phyloP scores from a whole-genome alignment of 2,888 invertebrate genomes.

The Asteroscopus sphinx region DNA sequence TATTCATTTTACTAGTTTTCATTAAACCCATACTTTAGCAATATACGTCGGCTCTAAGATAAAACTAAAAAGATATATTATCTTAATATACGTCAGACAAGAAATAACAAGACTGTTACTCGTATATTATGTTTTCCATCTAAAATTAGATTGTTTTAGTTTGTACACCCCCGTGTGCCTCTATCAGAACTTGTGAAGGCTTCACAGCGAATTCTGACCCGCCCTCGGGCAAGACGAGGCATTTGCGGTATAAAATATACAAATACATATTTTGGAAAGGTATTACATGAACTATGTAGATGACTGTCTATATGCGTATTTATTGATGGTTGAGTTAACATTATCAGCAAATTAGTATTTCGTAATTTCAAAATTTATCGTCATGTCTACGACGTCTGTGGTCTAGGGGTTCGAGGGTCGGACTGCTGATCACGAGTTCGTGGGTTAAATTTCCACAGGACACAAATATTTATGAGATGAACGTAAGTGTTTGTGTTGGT shows the following conservation, averaged over 20 bases:
- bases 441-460: too few relatives aligned
- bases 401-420: too few relatives aligned
- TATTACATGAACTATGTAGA: slow-evolving; percentile 24
- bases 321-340: neutral
- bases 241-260: slow-evolving; percentile 39
- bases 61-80: slow-evolving; percentile 1
- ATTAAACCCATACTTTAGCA: too few relatives aligned
- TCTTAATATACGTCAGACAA: slow-evolving; percentile 13
- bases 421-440: too few relatives aligned
- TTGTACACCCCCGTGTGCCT: slow-evolving; percentile 16
- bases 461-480: too few relatives aligned
- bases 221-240: slow-evolving; percentile 37
- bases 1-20: too few relatives aligned
- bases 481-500: too few relatives aligned
- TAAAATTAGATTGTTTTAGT: slow-evolving; percentile 33
- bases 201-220: slow-evolving; percentile 38
- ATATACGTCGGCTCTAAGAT: too few relatives aligned
- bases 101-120: slow-evolving; percentile 25
- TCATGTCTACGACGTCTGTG: too few relatives aligned
- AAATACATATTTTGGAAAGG: slow-evolving; percentile 29
- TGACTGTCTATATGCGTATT: neutral
- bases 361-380: neutral
- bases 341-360: neutral
- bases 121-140: slow-evolving; percentile 8
- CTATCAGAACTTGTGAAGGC: slow-evolving; percentile 33